phyloP scores from a whole-genome alignment of 1,140 invertebrate genomes.

The Drosophila serrata region DNA sequence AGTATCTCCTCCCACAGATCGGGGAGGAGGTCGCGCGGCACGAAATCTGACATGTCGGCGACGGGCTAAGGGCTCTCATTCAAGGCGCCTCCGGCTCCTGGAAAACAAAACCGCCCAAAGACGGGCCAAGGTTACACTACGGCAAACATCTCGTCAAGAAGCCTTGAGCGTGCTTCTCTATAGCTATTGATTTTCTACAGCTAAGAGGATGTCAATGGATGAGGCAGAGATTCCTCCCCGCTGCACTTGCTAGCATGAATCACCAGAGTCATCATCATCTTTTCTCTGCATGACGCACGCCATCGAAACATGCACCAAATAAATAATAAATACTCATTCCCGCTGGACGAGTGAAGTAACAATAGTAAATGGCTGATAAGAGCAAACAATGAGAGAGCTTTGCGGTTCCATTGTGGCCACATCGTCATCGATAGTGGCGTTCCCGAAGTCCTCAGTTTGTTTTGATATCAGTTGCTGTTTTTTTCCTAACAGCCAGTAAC shows the following conservation, averaged over 20 bases:
- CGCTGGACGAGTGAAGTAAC: conserved; percentile 32
- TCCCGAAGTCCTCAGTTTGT: background rate
- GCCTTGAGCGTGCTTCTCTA: conserved; percentile 29
- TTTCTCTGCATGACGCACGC: conserved; percentile 33
- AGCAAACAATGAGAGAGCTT: conserved; percentile 38
- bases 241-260: conserved; percentile 51
- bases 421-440: conserved; percentile 52
- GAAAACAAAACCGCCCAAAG: conserved; percentile 26
- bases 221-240: conserved; percentile 8
- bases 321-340: conserved; percentile 32
- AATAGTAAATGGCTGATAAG: conserved; percentile 41
- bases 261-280: conserved; percentile 20
- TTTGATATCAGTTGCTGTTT: conserved; percentile 20
- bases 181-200: conserved; percentile 51
- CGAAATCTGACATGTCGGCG: conserved; percentile 80
- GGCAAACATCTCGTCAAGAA: conserved; percentile 44
- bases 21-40: conserved; percentile 71
- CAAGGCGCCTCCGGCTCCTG: conserved; percentile 67
- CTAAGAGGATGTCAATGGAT: conserved; percentile 10
- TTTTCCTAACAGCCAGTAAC: background rate
- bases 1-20: conserved; percentile 90
- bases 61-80: conserved; percentile 73
- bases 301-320: conserved; percentile 28
- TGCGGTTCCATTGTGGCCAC: conserved; percentile 3
- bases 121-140: conserved; percentile 35